These are phyloP conservation scores for Panzeria rudis DNA, from an alignment of 2,888 invertebrate genomes.

Conservation along the genomic window DNA sequence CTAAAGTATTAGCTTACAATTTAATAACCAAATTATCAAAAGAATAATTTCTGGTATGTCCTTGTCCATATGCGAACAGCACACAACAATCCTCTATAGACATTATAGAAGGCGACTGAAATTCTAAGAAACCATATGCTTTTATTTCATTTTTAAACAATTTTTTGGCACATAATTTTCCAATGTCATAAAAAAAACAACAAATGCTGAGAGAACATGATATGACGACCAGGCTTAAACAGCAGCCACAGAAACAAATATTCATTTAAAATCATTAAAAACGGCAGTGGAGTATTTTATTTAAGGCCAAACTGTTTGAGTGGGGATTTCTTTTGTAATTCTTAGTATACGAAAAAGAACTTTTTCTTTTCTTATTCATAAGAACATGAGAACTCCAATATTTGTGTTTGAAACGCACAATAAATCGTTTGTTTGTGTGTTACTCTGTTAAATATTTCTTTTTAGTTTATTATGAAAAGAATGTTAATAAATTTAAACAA, in stretches of 20 bases:
- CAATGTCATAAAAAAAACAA: constrained; percentile 29
- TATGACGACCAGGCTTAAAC: constrained; percentile 20
- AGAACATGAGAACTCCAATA: constrained; percentile 35
- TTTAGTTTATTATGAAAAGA: constrained; percentile 19
- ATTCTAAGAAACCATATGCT: constrained; percentile 68
- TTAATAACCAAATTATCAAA: constrained; percentile 34
- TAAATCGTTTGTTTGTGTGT: background rate
- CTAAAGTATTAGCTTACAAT: constrained; percentile 17
- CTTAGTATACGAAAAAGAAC: background rate
- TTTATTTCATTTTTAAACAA: constrained; percentile 48
- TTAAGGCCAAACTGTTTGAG: constrained; percentile 9
- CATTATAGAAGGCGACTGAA: constrained; percentile 25
- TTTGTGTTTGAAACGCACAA: background rate
- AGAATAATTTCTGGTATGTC: constrained; percentile 18
- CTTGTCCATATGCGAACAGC: constrained; percentile 16
- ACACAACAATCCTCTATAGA: background rate
- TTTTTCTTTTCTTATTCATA: constrained; percentile 4
- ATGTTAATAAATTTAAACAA: constrained; percentile 65
- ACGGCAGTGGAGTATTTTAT: constrained; percentile 1
- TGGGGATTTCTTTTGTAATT: background rate
- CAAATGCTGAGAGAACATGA: constrained; percentile 44
- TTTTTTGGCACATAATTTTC: constrained; percentile 58
- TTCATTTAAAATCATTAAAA: constrained; percentile 46
- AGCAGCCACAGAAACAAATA: constrained; percentile 17
- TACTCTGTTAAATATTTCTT: constrained; percentile 8